These are phyloP conservation scores for Pantherophis guttatus DNA, from an alignment of 2,113 vertebrate species.

Conservation along the genomic window DNA sequence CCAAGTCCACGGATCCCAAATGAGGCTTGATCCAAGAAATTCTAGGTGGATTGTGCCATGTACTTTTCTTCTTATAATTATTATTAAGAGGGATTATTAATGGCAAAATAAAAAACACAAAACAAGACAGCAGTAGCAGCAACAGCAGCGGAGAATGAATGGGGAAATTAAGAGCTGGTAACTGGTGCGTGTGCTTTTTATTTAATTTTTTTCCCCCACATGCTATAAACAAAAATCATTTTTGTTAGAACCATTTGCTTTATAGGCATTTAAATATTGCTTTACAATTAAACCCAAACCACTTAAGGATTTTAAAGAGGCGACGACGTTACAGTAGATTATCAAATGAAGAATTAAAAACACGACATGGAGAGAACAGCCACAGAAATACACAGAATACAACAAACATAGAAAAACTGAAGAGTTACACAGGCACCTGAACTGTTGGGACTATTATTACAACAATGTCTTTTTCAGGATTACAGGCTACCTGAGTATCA, in stretches of 20 bases:
- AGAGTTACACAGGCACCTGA: background rate
- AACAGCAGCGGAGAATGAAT: constrained; percentile 18
- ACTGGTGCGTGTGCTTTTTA: background rate
- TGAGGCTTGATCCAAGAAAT: background rate
- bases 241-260: background rate
- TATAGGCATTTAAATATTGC: constrained; percentile 29
- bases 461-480: background rate
- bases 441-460: background rate
- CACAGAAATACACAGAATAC: background rate
- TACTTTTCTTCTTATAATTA: background rate
- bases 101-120: background rate
- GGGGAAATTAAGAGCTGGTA: background rate
- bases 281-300: constrained; percentile 18
- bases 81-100: background rate
- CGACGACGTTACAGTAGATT: background rate
- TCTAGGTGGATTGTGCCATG: constrained; percentile 7
- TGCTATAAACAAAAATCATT: constrained; percentile 41
- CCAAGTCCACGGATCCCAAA: background rate
- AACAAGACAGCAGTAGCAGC: constrained; percentile 17
- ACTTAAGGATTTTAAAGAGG: background rate
- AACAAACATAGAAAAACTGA: background rate
- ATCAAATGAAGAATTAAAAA: background rate
- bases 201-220: background rate
- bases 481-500: background rate
- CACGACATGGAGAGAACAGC: background rate